Evolutionary conservation across 2,797 vertebrate species (phyloP).

Genomic region (Arctocebus calabarensis): DNA sequence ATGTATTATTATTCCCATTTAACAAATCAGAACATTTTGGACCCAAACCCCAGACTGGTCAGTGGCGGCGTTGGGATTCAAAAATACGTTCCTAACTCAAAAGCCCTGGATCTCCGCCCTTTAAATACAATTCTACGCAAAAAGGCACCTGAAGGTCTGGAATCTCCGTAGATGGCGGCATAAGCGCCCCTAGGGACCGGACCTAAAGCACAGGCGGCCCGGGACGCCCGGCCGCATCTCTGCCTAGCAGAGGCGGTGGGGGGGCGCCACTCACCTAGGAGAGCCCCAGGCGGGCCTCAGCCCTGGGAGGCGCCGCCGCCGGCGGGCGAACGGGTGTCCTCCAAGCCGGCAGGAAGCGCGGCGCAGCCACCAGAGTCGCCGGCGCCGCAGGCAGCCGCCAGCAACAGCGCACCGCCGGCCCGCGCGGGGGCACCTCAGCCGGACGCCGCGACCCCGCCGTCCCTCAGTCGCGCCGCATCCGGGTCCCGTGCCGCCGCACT

Average conservation of each 20-base stretch:
- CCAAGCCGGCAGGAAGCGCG: conserved; percentile 8
- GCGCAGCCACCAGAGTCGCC: background rate
- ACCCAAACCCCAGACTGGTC: background rate
- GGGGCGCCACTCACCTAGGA: conserved; percentile 47
- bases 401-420: background rate
- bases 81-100: conserved; percentile 10
- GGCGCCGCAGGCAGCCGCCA: background rate
- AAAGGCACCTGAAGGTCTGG: conserved; percentile 9
- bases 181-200: background rate
- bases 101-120: background rate
- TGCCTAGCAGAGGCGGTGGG: background rate
- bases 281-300: conserved; percentile 51
- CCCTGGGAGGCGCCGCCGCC: background rate
- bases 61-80: background rate
- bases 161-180: background rate
- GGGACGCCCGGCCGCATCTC: background rate
- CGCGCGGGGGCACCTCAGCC: background rate
- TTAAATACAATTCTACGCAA: background rate
- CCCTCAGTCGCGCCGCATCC: conserved; percentile 58
- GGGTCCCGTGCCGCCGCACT: conserved; percentile 64
- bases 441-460: background rate
- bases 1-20: background rate
- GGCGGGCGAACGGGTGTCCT: background rate
- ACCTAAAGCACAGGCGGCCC: background rate
- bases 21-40: background rate